phyloP scores from a whole-genome alignment of 1,140 invertebrate genomes.

The Penaeus vannamei region DNA sequence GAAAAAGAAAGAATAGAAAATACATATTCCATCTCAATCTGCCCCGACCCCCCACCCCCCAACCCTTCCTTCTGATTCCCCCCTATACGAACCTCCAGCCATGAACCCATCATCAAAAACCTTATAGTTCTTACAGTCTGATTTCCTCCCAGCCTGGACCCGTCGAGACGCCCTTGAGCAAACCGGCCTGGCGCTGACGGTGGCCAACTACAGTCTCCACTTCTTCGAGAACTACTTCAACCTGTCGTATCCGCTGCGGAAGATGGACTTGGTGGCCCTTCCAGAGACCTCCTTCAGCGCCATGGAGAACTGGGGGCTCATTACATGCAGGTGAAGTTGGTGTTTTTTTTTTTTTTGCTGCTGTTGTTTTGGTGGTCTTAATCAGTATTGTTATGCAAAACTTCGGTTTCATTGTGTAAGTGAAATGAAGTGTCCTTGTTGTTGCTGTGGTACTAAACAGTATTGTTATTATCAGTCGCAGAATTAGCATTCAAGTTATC shows the following conservation, averaged over 20 bases:
- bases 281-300: slow-evolving; percentile 80
- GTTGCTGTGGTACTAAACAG: too few relatives aligned
- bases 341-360: background rate
- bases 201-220: slow-evolving; percentile 78
- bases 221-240: slow-evolving; percentile 82
- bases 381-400: too few relatives aligned
- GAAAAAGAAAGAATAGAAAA: too few relatives aligned
- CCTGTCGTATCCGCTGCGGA: slow-evolving; percentile 79
- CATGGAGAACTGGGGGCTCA: slow-evolving; percentile 78
- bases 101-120: too few relatives aligned
- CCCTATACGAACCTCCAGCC: too few relatives aligned
- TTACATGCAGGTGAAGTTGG: slow-evolving; percentile 79
- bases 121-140: too few relatives aligned
- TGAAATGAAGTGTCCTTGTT: too few relatives aligned
- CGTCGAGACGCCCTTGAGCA: slow-evolving; percentile 87
- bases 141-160: slow-evolving; percentile 79
- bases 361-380: too few relatives aligned
- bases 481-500: background rate
- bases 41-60: too few relatives aligned
- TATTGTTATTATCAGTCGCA: background rate
- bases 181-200: slow-evolving; percentile 78
- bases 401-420: too few relatives aligned
- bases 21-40: too few relatives aligned
- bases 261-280: slow-evolving; percentile 90
- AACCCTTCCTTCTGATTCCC: too few relatives aligned